Percentiles rank a stretch among this genome's conserved stretches.
Evolutionary conservation across 2,888 invertebrate species (phyloP).

Genomic region (Rhingia rostrata): DNA sequence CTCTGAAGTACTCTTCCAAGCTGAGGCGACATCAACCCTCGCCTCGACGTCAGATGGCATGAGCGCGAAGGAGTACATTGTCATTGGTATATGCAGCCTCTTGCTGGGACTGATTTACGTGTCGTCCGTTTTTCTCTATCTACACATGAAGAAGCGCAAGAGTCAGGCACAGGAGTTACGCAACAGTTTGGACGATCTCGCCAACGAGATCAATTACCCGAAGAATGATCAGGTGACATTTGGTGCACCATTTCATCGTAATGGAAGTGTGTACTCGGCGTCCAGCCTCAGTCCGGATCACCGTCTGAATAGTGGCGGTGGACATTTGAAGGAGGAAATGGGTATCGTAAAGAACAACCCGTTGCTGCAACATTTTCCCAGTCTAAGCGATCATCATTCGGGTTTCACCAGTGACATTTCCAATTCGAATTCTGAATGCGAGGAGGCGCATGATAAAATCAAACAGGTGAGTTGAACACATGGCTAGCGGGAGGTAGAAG

Average conservation of each 20-base stretch:
- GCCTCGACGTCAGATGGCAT: slow-evolving; percentile 86
- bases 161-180: slow-evolving; percentile 79
- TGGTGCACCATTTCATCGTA: slow-evolving; percentile 81
- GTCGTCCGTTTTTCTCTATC: slow-evolving; percentile 91
- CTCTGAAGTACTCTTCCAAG: slow-evolving; percentile 90
- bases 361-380: slow-evolving; percentile 86
- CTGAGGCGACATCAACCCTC: slow-evolving; percentile 86
- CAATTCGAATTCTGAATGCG: slow-evolving; percentile 87
- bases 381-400: slow-evolving; percentile 83
- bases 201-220: slow-evolving; percentile 83
- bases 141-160: slow-evolving; percentile 89
- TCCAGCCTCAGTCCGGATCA: slow-evolving; percentile 79
- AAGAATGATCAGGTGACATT: slow-evolving; percentile 83
- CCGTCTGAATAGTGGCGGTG: slow-evolving; percentile 78
- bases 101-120: slow-evolving; percentile 94
- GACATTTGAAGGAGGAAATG: slow-evolving; percentile 84
- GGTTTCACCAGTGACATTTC: slow-evolving; percentile 85
- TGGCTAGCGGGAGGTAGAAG: slow-evolving; percentile 29
- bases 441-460: slow-evolving; percentile 80
- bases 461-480: slow-evolving; percentile 79
- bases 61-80: slow-evolving; percentile 90
- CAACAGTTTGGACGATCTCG: slow-evolving; percentile 79
- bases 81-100: slow-evolving; percentile 92
- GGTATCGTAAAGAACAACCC: slow-evolving; percentile 92
- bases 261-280: slow-evolving; percentile 81